A percentile compares a stretch with the other conserved stretches of the same genome.
phyloP scores from a whole-genome alignment of 2,888 invertebrate species.

The Lagria hirta region DNA sequence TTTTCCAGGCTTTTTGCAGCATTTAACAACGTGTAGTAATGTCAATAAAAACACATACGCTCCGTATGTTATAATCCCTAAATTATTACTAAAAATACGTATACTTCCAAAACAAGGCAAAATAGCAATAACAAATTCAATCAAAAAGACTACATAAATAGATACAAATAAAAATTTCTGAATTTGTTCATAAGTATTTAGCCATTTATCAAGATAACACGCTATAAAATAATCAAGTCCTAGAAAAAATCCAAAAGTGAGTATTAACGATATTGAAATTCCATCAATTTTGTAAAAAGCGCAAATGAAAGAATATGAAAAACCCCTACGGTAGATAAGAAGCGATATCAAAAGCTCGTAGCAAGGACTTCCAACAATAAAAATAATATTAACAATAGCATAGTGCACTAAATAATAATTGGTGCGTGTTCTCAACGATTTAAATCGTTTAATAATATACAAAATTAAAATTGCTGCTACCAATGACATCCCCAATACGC shows the following conservation, averaged over 20 bases:
- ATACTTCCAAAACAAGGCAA: constrained; percentile 1
- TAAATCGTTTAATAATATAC: constrained; percentile 3
- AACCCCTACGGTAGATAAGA: background rate
- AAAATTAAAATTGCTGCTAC: background rate
- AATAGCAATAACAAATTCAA: background rate
- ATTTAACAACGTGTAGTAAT: background rate
- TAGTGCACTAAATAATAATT: constrained; percentile 3
- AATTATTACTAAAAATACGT: background rate
- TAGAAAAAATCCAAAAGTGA: background rate
- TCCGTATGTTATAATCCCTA: too few relatives aligned
- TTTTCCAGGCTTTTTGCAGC: background rate
- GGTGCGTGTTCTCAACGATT: background rate
- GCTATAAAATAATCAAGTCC: background rate
- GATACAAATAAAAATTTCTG: background rate
- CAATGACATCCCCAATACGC: too few relatives aligned
- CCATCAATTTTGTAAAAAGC: background rate
- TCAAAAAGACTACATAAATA: background rate
- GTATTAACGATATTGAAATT: background rate
- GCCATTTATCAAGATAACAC: background rate
- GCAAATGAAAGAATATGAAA: background rate
- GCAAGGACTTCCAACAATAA: too few relatives aligned
- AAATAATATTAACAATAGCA: background rate
- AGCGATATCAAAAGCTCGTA: background rate
- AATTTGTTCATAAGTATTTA: constrained; percentile 1
- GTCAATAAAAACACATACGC: too few relatives aligned